Conservation (phyloP, 2,888 invertebrate genomes). For the Melinopterus prodromus region DNA sequence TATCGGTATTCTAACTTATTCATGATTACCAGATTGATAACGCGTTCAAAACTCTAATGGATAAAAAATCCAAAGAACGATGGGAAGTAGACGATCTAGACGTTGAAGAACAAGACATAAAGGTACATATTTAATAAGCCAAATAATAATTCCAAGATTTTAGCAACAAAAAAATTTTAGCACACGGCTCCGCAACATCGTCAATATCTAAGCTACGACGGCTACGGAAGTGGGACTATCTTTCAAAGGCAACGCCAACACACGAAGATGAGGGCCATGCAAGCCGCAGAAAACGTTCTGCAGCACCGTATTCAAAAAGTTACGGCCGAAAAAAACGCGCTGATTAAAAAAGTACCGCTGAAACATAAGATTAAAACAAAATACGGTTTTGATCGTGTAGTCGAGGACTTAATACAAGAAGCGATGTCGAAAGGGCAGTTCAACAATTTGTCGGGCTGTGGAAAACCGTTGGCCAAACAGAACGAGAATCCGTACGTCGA, state of each 20-base stretch:
- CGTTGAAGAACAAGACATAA: constrained; percentile 70
- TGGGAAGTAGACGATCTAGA: constrained; percentile 62
- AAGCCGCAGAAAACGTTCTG: constrained; percentile 74
- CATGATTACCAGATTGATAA: constrained; percentile 66
- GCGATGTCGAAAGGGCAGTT: constrained; percentile 92
- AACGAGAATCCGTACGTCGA: constrained; percentile 87
- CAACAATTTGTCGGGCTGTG: constrained; percentile 81
- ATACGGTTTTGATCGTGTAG: constrained; percentile 84
- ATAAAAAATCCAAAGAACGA: constrained; percentile 71
- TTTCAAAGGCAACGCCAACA: constrained; percentile 82
- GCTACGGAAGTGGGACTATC: constrained; percentile 81
- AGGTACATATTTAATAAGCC: constrained; percentile 56
- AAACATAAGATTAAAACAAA: constrained; percentile 81
- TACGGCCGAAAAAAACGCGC: constrained; percentile 67
- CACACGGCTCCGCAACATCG: constrained; percentile 91
- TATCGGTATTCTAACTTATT: too few species aligned
- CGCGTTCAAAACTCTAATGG: constrained; percentile 77
- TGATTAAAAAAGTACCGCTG: constrained; percentile 70
- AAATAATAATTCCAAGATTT: neutral
- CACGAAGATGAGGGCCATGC: constrained; percentile 70
- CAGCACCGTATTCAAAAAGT: constrained; percentile 69
- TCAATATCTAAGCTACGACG: constrained; percentile 82
- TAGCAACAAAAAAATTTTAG: constrained; percentile 57
- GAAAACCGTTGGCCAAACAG: constrained; percentile 79
- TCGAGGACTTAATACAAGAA: constrained; percentile 92